These are phyloP conservation scores for Eueides isabella DNA, from an alignment of 1,140 invertebrate species.

Conservation along the genomic window DNA sequence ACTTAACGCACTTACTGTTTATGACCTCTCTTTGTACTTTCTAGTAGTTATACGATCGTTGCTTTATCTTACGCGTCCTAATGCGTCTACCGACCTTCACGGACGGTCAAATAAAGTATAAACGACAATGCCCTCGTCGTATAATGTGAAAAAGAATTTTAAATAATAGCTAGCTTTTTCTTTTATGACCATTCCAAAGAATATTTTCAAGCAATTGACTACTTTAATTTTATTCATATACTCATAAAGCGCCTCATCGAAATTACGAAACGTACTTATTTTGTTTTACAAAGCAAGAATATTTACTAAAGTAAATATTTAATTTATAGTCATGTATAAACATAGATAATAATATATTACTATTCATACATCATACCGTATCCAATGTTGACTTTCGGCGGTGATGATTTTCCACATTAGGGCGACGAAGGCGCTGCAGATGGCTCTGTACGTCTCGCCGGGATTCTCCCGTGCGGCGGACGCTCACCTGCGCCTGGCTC, in stretches of 20 bases:
- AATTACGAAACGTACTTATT: too few species aligned
- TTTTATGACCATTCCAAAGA: too few species aligned
- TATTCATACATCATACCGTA: constrained; percentile 1
- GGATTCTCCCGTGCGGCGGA: constrained; percentile 94
- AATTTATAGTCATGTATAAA: too few species aligned
- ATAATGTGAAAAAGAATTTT: constrained; percentile 29
- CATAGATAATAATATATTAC: too few species aligned
- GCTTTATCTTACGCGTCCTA: constrained; percentile 39
- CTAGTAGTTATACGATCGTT: constrained; percentile 37
- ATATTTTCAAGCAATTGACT: too few species aligned
- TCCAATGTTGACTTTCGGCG: constrained; percentile 30
- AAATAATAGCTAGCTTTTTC: constrained; percentile 16
- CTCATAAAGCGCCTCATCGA: too few species aligned
- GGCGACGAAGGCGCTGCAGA: constrained; percentile 94
- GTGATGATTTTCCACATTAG: constrained; percentile 80
- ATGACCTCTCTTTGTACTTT: constrained; percentile 37
- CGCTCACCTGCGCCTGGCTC: constrained; percentile 94
- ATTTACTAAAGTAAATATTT: too few species aligned
- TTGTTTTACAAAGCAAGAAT: too few species aligned
- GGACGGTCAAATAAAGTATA: constrained; percentile 35
- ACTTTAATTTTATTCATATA: too few species aligned
- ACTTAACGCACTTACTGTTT: constrained; percentile 17
- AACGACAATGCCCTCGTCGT: constrained; percentile 34
- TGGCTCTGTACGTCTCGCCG: constrained; percentile 95
- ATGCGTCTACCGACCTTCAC: constrained; percentile 45